Percentiles rank a stretch among this genome's conserved stretches.
phyloP scores from a whole-genome alignment of 2,797 vertebrate species.

The Numenius phaeopus region DNA sequence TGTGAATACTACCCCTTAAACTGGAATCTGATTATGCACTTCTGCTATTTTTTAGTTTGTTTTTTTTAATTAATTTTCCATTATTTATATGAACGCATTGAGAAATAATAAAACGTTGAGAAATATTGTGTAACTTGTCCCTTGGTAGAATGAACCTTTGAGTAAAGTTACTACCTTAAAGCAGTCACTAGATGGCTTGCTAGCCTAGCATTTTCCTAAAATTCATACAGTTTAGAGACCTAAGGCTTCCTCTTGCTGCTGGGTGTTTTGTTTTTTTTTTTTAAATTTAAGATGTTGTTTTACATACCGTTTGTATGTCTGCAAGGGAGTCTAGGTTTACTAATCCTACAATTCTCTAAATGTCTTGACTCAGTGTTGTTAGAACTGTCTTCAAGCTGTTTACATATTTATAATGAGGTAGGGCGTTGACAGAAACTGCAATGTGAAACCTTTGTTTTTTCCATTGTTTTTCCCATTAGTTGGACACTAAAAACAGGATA shows the following conservation, averaged over 20 bases:
- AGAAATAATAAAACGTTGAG: not conserved
- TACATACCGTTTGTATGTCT: constrained; percentile 58
- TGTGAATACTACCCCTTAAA: not conserved
- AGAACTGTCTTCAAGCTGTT: not conserved
- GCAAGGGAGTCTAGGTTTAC: constrained; percentile 45
- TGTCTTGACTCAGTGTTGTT: not conserved
- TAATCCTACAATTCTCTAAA: constrained; percentile 58
- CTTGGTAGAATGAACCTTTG: not conserved
- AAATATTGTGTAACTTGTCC: not conserved
- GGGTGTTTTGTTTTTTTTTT: not conserved
- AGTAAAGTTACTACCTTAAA: not conserved
- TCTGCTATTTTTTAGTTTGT: not conserved
- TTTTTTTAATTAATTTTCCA: not conserved
- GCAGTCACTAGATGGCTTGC: constrained; percentile 81
- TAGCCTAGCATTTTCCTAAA: constrained; percentile 53
- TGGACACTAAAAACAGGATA: not conserved
- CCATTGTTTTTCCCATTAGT: not conserved
- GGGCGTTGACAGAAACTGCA: not conserved
- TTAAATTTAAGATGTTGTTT: constrained; percentile 59
- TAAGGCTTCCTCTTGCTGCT: constrained; percentile 11
- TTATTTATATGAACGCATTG: not conserved
- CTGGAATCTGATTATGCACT: not conserved
- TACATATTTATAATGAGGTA: not conserved
- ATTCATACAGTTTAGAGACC: not conserved
- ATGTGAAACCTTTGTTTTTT: not conserved